Evolutionary conservation across 2,113 vertebrate genomes (phyloP), one percentile per base, ranked within the genome.

Genomic region (Anguilla japonica): DNA sequence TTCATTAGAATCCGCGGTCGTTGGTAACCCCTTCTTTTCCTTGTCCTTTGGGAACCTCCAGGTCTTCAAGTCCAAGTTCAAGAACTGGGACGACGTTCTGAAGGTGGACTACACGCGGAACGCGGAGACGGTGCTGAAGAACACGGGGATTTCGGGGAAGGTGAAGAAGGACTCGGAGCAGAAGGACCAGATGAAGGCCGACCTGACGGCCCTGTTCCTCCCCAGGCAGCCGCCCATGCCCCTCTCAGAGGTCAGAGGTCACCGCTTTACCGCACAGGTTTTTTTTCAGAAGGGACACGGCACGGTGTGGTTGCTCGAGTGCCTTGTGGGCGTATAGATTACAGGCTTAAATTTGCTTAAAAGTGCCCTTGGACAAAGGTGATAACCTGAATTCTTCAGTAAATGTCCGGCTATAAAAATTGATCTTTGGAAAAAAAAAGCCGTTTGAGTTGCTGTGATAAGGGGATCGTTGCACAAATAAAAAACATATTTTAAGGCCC

Each of bases 21-120:
- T 14, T 63, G 3, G 7, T 63, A 63, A 63, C 60, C 22, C 22
- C 60, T 56, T 20, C 60, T 67, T 5, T 26, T 67, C 50, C 50
- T 14, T 53, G 7, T 14, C 13, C 0, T 53, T 53, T 53, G 50
- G 34, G 75, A 40, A 16, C 75, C 18, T n/a, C 43, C 41, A 99
- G 98, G 97, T 99, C 88, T 99, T 97, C 90, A 99, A 99, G 88
- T 98, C 98, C 87, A 99, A 97, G 91, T 99, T 99, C 92, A 99
- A 97, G 95, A 99, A 99, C 88, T 99, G 98, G 98, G 98, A 99
- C 0, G 98, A 99, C 0, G 98, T 99, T 71, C 88, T 99, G 90
- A 97, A 94, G 0, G 98, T 99, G 89, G 98, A 99, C 89, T 99
- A 99, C 92, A 99, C 98, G 41, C 95, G 97, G 89, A 99, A 98